phyloP scores from a whole-genome alignment of 2,797 vertebrate genomes.

The Sarcophilus harrisii region DNA sequence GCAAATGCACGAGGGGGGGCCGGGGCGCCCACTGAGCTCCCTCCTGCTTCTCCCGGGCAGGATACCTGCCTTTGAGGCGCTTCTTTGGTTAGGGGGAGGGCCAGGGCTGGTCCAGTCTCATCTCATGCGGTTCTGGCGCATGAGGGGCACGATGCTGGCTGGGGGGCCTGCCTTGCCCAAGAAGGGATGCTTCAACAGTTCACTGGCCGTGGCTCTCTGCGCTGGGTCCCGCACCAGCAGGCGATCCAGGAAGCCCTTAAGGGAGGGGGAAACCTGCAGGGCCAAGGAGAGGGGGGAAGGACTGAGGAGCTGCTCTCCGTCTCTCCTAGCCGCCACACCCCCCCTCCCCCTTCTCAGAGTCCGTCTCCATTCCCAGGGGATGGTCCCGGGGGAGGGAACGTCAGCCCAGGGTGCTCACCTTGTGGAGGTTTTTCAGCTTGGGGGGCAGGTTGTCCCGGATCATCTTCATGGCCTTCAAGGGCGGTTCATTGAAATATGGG shows the following conservation, averaged over 20 bases:
- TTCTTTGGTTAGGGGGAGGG: conserved; percentile 74
- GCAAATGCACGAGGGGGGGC: not conserved
- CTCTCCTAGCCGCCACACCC: too few species aligned
- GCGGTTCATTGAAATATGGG: conserved; percentile 97
- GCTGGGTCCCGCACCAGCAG: conserved; percentile 93
- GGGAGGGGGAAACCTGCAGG: conserved; percentile 91
- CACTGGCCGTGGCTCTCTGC: conserved; percentile 91
- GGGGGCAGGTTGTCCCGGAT: conserved; percentile 97
- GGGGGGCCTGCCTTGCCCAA: conserved; percentile 92
- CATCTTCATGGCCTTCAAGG: conserved; percentile 98
- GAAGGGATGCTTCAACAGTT: conserved; percentile 95
- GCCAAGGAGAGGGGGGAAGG: not conserved
- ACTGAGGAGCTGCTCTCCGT: not conserved
- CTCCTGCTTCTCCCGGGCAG: not conserved
- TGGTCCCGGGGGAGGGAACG: not conserved
- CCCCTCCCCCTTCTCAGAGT: not conserved
- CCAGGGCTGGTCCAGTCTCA: conserved; percentile 82
- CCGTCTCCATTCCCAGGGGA: not conserved
- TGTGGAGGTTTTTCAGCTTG: conserved; percentile 95
- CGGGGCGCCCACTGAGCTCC: not conserved
- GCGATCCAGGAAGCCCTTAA: conserved; percentile 95
- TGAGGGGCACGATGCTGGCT: conserved; percentile 95
- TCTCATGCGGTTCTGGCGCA: conserved; percentile 95
- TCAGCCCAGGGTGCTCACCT: conserved; percentile 83
- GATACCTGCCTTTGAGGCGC: not conserved